Evolutionary conservation across 2,797 vertebrate genomes (phyloP), one percentile per base, ranked within the genome.

Genomic region (Ibycter americanus): DNA sequence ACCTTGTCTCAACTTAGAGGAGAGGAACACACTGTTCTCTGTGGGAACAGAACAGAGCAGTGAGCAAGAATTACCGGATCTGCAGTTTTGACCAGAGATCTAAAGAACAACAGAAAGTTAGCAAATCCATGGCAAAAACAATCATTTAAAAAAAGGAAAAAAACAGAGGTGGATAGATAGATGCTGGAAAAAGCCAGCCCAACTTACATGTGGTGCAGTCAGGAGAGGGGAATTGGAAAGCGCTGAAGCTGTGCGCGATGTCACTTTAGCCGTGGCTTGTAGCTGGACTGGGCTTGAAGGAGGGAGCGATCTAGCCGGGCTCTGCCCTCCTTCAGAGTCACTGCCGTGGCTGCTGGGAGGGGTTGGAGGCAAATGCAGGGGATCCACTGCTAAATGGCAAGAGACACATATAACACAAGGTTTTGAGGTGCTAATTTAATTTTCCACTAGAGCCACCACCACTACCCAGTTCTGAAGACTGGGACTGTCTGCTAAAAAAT

Each of bases 261-360:
- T 94, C 86, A 97, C 98, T 97, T 99, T 99, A 63, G 98, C 98
- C 0, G 98, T 88, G 40, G 98, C 93, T 93, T 98, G 98, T 25
- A 98, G 94, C 79, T 98, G 98, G 16, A 98, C 32, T 10, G 98
- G 98, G 44, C 98, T 98, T 61, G 98, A 98, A 44, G 98, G 98
- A 87, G 98, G 76, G 93, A 98, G 97, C 2, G 99, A 98, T 11
- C 99, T 98, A 49, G 98, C 97, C 4, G 99, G 99, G 94, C 99
- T 99, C 98, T 99, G 99, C 89, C 99, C 99, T 91, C 99, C 99
- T 97, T 99, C 99, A 0, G 99, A 99, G 97, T 99, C 99, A 15
- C 99, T 99, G 97, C 99, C 99, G 9, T 99, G 99, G 96, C 99
- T 99, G 96, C 99, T 99, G 87, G 99, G 99, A 52, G 99, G 99